Evolutionary conservation across 2,113 vertebrate genomes (phyloP).

Genomic region (Felis chaus): DNA sequence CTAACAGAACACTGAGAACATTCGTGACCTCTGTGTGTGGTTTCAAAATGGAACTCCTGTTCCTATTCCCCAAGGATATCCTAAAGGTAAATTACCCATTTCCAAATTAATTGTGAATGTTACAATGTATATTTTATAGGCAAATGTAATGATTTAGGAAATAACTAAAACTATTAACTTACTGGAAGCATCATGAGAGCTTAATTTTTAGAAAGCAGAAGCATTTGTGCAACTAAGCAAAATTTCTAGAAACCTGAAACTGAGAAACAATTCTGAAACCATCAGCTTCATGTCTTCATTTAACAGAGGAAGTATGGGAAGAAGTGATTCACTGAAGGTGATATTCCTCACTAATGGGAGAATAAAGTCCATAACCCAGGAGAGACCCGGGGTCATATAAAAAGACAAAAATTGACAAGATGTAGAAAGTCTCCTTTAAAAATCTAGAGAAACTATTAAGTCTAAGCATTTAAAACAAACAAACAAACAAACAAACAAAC

Average conservation of each 20-base stretch:
- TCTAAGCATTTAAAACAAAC: neutral
- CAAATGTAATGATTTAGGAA: neutral
- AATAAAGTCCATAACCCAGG: neutral
- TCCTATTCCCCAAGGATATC: neutral
- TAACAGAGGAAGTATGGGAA: neutral
- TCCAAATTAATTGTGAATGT: conserved; percentile 6
- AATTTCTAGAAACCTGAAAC: neutral
- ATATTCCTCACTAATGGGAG: neutral
- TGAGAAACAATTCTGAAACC: neutral
- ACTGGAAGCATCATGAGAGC: neutral
- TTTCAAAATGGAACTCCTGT: neutral
- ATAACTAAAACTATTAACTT: neutral
- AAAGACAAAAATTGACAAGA: neutral
- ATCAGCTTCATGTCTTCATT: neutral
- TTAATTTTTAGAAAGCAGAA: neutral
- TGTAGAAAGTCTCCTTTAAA: neutral
- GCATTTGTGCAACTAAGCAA: neutral
- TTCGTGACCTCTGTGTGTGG: neutral
- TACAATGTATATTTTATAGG: neutral
- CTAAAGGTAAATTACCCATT: neutral
- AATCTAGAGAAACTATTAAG: neutral
- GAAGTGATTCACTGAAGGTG: neutral
- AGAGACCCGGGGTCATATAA: neutral
- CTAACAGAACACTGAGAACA: neutral
- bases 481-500: neutral